Base-by-base conservation (phyloP, 35 echinoderm and acorn worm species). In the Diadema setosum region DNA sequence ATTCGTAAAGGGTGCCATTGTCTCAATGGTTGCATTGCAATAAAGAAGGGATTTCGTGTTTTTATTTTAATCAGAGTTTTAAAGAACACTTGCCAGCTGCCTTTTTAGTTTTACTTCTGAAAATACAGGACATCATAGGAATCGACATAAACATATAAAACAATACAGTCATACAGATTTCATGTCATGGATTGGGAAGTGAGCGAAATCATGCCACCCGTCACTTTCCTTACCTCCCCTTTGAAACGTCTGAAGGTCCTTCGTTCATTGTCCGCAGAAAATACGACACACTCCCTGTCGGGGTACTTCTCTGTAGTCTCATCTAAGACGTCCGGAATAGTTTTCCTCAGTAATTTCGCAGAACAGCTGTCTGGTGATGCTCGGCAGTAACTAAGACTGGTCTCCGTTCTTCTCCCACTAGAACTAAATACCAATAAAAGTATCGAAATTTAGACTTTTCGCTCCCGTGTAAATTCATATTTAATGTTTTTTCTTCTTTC, bases 211-310 rank as follows among this genome's bases (percentile, higher is more conserved):
- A n/a, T n/a, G n/a, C n/a, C 2, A 2, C n/a, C 65, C 17, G 33
- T 29, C 12, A 6, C 34, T n/a, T 18, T 48, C 5, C 89, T 87
- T 86, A 92, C 90, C 45, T 92, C 90, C 59, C 87, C n/a, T 37
- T 88, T 42, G 50, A 92, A 87, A 42, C 80, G 46, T 48, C 39
- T n/a, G 44, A 80, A 92, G 14, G 90, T 92, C 58, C 67, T 92
- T 17, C 84, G 39, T 30, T 86, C 75, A 7, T 52, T 39, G 16
- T 87, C 83, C 42, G 44, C 36, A 33, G 65, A 81, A 41, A 92
- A 92, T 1, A 92, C 82, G 25, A 92, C 64, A n/a, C 56, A 70
- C 23, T 86, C 84, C 70, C 55, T 87, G 42, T 92, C 30, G 3
- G 83, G 90, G 39, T 92, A 63, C 46, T 81, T 87, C 5, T 36